phyloP scores from a whole-genome alignment of 2,797 vertebrate species.

The Melanotaenia pygmaea region DNA sequence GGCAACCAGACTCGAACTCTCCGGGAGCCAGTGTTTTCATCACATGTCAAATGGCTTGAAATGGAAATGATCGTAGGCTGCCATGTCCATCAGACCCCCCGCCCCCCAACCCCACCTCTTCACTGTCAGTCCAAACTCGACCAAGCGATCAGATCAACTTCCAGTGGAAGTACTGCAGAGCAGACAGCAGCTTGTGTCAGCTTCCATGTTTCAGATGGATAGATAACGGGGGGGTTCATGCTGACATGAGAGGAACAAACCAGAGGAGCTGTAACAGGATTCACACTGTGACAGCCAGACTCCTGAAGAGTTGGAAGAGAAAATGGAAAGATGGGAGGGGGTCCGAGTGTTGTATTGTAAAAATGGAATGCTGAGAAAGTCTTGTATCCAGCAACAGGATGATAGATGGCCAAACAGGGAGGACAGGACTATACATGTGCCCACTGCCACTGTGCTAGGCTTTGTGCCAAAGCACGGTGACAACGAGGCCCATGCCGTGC shows the following conservation, averaged over 20 bases:
- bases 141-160: conserved; percentile 28
- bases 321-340: conserved; percentile 33
- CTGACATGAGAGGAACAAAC: conserved; percentile 57
- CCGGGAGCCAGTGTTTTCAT: conserved; percentile 4
- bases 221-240: conserved; percentile 44
- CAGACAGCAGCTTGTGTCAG: conserved; percentile 46
- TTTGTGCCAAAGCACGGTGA: conserved; percentile 56
- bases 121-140: conserved; percentile 9
- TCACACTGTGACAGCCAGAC: conserved; percentile 64
- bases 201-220: conserved; percentile 47
- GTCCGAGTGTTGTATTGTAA: conserved; percentile 19
- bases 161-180: conserved; percentile 38
- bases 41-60: conserved; percentile 12
- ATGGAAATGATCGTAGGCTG: conserved; percentile 1
- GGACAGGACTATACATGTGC: conserved; percentile 67
- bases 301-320: conserved; percentile 52
- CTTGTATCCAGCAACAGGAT: conserved; percentile 56
- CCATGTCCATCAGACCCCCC: conserved; percentile 5
- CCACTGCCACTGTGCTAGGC: conserved; percentile 70
- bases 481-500: conserved; percentile 27
- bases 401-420: conserved; percentile 72
- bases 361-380: conserved; percentile 35
- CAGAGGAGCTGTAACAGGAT: conserved; percentile 58
- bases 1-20: not conserved
- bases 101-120: not conserved